Percentiles rank a stretch among this genome's conserved stretches.
phyloP scores from a whole-genome alignment of 64 coral and sea anemone species.

The Actinia tenebrosa region DNA sequence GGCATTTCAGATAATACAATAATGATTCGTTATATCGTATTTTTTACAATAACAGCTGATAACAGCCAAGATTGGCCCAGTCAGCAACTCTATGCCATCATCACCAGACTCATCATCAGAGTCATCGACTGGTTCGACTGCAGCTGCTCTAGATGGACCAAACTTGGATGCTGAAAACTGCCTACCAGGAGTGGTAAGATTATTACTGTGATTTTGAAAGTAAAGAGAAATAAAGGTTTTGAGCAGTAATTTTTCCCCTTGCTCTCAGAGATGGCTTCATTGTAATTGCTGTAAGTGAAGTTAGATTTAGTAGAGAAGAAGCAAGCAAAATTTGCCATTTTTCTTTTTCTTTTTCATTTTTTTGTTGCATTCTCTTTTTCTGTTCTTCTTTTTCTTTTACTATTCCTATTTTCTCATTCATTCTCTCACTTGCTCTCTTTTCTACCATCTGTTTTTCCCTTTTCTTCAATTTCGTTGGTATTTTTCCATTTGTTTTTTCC shows the following conservation, averaged over 20 bases:
- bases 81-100: constrained; percentile 92
- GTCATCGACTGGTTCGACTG: constrained; percentile 80
- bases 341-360: no score
- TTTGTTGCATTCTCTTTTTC: no score
- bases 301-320: no score
- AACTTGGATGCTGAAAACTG: constrained; percentile 93
- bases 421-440: no score
- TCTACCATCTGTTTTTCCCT: neutral
- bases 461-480: neutral
- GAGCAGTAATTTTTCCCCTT: no score
- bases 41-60: constrained; percentile 58
- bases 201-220: neutral
- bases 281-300: no score
- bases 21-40: neutral
- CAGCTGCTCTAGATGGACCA: constrained; percentile 85
- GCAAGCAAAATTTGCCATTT: no score
- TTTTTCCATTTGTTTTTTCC: neutral
- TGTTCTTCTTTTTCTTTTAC: no score
- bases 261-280: no score
- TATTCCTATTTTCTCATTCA: no score
- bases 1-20: neutral
- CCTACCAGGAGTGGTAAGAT: constrained; percentile 91
- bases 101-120: constrained; percentile 99
- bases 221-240: no score
- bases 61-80: constrained; percentile 87